These are phyloP conservation scores for Drosophila recens DNA, from an alignment of 2,888 invertebrate species.

Conservation along the genomic window DNA sequence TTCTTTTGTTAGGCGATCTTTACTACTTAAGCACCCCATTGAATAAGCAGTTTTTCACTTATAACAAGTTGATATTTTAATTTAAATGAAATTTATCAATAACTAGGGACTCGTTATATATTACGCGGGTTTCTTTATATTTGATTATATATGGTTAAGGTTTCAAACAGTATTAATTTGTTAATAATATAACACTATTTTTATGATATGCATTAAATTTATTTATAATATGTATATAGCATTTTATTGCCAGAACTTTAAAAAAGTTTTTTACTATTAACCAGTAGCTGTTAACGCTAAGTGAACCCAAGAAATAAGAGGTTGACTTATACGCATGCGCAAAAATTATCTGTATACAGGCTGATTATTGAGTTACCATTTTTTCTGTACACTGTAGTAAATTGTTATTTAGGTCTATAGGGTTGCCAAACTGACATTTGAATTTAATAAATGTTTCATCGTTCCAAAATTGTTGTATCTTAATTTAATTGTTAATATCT, in stretches of 20 bases:
- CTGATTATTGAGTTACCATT: slow-evolving; percentile 74
- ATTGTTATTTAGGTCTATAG: slow-evolving; percentile 47
- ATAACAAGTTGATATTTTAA: slow-evolving; percentile 50
- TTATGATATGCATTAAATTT: slow-evolving; percentile 66
- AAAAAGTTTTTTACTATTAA: slow-evolving; percentile 62
- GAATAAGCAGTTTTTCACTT: slow-evolving; percentile 61
- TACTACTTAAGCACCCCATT: slow-evolving; percentile 98
- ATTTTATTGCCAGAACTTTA: slow-evolving; percentile 40
- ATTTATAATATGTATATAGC: slow-evolving; percentile 53
- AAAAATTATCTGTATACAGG: slow-evolving; percentile 74
- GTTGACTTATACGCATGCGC: slow-evolving; percentile 69
- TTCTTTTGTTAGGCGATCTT: slow-evolving; percentile 98
- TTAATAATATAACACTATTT: slow-evolving; percentile 54
- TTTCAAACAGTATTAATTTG: slow-evolving; percentile 55
- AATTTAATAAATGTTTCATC: not conserved
- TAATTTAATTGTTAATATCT: not conserved
- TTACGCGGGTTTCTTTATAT: slow-evolving; percentile 41
- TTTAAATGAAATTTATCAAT: slow-evolving; percentile 45
- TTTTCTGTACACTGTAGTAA: slow-evolving; percentile 71
- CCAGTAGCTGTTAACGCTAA: slow-evolving; percentile 68
- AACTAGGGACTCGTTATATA: slow-evolving; percentile 29
- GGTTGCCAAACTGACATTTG: slow-evolving; percentile 58
- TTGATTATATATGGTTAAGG: slow-evolving; percentile 31
- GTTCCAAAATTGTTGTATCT: not conserved
- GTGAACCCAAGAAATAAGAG: slow-evolving; percentile 70